Conservation (phyloP, 2,113 vertebrate genomes). For the Hippocampus zosterae region DNA sequence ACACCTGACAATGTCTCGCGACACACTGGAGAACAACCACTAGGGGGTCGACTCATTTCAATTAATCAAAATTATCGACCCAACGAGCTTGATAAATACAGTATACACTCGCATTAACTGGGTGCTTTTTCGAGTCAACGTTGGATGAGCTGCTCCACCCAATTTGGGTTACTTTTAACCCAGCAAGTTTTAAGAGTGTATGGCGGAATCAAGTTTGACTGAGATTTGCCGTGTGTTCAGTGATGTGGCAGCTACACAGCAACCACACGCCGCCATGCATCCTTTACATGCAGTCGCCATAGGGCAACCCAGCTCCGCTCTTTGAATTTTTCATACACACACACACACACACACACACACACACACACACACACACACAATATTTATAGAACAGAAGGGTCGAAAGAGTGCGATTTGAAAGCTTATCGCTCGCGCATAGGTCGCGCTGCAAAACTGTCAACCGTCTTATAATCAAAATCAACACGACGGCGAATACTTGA, state of each 20-base stretch:
- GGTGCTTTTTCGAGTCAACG: no score
- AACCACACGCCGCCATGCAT: slow-evolving; percentile 32
- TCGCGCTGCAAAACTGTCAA: slow-evolving; percentile 58
- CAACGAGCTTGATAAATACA: no score
- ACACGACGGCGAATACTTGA: slow-evolving; percentile 52
- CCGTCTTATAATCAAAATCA: slow-evolving; percentile 59
- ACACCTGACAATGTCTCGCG: no score
- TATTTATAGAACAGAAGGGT: slow-evolving; percentile 67
- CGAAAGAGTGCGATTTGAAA: slow-evolving; percentile 53
- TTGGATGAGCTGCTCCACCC: no score
- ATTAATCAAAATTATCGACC: no score
- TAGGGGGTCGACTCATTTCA: no score
- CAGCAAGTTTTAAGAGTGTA: neutral
- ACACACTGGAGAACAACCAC: no score
- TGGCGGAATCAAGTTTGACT: slow-evolving; percentile 55
- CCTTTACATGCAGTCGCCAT: slow-evolving; percentile 28
- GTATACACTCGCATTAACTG: no score
- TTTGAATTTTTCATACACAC: slow-evolving; percentile 42
- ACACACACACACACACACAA: slow-evolving; percentile 45
- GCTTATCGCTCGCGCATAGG: slow-evolving; percentile 53
- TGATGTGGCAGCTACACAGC: slow-evolving; percentile 23
- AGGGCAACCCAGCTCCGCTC: slow-evolving; percentile 40
- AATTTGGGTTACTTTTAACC: no score
- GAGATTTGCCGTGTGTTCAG: slow-evolving; percentile 19
- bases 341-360: no score